Percentiles rank a stretch among this genome's conserved stretches.
Evolutionary conservation across 35 echinoderm and acorn worm species (phyloP).

Genomic region (Apostichopus californicus): DNA sequence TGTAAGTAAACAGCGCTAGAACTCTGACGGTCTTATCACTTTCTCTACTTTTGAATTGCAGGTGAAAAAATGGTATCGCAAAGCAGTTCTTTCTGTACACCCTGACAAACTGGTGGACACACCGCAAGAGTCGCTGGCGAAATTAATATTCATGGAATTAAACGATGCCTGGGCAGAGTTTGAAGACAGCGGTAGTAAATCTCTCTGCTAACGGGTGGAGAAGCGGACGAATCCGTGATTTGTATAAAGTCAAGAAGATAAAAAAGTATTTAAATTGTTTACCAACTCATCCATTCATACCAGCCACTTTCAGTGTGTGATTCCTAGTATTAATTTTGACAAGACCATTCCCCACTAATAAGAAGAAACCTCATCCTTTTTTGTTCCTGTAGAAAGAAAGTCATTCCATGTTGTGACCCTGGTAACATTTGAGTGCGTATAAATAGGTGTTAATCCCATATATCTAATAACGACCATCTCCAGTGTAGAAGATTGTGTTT

Average conservation of each 20-base stretch:
- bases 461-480: too few species aligned
- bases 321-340: neutral
- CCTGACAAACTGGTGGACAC: slow-evolving; percentile 92
- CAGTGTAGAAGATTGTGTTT: too few species aligned
- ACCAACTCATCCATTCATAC: neutral
- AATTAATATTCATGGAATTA: slow-evolving; percentile 96
- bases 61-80: slow-evolving; percentile 95
- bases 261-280: neutral
- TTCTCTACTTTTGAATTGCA: slow-evolving; percentile 38
- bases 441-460: too few species aligned
- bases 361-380: too few species aligned
- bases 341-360: neutral
- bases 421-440: too few species aligned
- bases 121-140: slow-evolving; percentile 78
- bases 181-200: slow-evolving; percentile 74
- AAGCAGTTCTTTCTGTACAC: slow-evolving; percentile 85
- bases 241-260: neutral
- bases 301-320: neutral
- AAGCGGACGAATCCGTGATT: neutral
- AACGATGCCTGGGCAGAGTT: slow-evolving; percentile 94
- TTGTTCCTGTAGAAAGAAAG: too few species aligned
- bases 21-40: too few species aligned
- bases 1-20: too few species aligned
- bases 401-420: too few species aligned
- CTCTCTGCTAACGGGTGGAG: slow-evolving; percentile 58